Base-by-base conservation (phyloP, 2,888 invertebrate genomes). In the Eulithis testata region DNA sequence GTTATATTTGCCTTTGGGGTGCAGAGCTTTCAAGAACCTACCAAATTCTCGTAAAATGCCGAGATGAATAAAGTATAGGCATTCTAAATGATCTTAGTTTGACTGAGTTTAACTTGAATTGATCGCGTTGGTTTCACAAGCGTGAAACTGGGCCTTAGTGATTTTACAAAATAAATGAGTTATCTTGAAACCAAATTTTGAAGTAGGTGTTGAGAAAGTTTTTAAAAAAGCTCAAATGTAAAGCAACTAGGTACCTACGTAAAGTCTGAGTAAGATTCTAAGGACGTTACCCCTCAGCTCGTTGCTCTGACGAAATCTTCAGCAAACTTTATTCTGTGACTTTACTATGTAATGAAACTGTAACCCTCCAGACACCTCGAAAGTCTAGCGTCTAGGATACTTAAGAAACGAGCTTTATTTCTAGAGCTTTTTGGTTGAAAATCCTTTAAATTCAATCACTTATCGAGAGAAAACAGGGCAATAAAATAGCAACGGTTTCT, bases 271-370 rank as follows among this genome's bases (percentile, higher is more conserved):
- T 40, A 40, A 40, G 6, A 40, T 40, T 47, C 27, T 31, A 5
- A 54, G 58, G 63, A 14, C 63, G 47, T 59, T 54, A 50, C 59
- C 63, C 63, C 43, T 44, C 43, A 14, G 65, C 40, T 27, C 64
- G 37, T 56, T 65, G 65, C 60, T 60, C 65, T 60, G 56, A 14
- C 36, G 8, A 60, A 58, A 58, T 11, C 50, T 40, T 11, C 40
- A 11, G 7, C 40, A 55, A 2, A 50, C 27, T 31, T 1, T 5
- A n/a, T 5, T 5, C 31, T 31, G 31, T 31, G 31, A 1, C 43
- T 9, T 51, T 37, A 43, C 44, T 56, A 52, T 44, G 14, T 51
- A 51, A 56, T 51, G 11, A 51, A 61, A 61, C 50, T 4, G 31
- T 54, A 54, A 45, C 55, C 45, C 31, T 36, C 45, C 51, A 62